Base-by-base conservation (phyloP, 2,113 vertebrate genomes). In the Hucho hucho region DNA sequence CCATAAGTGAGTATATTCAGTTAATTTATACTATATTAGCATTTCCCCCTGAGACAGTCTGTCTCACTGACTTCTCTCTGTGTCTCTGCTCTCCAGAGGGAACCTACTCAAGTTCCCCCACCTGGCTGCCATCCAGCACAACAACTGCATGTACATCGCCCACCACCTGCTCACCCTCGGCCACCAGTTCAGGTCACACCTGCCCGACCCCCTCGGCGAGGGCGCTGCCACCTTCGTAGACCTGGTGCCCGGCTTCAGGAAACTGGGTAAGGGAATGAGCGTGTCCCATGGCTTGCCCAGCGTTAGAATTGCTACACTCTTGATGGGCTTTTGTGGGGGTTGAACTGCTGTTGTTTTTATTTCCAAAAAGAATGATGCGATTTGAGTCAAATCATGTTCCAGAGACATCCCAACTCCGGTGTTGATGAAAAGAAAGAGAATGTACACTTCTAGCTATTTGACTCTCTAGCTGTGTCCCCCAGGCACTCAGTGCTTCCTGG, bases 121-220 rank as follows among this genome's bases (percentile, higher is more conserved):
- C 84, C 88, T 99, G 74, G 95, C 98, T 26, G 98, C 97, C 76
- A 95, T 99, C 82, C 97, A 99, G 83, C 96, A 98, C 89, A 99
- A 99, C 92, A 98, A 99, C 93, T 99, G 98, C 87, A 97, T 98
- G 97, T 99, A 94, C 68, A 93, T 99, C 2, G 96, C 96, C 14
- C 98, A 99, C 86, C 95, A 98, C 87, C 87, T 99, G 80, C 93
- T 99, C 75, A 99, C 96, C 0, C 91, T 99, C 24, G 97, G 98
- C 0, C 97, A 98, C 89, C 95, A 98, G 82, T 98, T 97, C 89
- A 92, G 90, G 37, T 89, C 87, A 16, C 93, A 89, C 74, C 87
- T 96, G 28, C 92, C 94, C 0, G 74, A 85, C 75, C 81, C 94
- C n/a, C 92, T 96, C 25, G 93, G 91, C 0, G 91, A 94, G 0